Conservation (phyloP, 2,113 vertebrate genomes). For the Formicarius rufipectus region DNA sequence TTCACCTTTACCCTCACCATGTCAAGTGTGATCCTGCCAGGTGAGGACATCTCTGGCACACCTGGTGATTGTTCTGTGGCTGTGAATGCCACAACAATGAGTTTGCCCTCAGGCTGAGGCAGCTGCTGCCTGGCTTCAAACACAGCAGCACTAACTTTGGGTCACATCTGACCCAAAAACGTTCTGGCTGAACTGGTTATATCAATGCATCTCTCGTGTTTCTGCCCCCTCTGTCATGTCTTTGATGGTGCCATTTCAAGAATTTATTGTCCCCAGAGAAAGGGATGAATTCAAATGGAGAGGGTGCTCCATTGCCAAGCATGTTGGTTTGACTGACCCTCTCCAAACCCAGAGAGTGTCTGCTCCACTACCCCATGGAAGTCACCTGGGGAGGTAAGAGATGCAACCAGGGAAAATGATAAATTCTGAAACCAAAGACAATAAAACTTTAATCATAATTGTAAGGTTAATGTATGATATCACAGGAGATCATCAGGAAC, state of each 20-base stretch:
- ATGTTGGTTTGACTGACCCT: neutral
- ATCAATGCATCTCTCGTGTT: neutral
- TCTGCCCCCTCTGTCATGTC: neutral
- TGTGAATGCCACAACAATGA: neutral
- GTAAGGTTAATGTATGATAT: neutral
- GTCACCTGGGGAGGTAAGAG: neutral
- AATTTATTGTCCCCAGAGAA: neutral
- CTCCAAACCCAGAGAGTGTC: neutral
- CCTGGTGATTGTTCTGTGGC: neutral
- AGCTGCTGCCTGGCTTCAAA: neutral
- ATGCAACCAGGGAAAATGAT: neutral
- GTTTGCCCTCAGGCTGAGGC: neutral
- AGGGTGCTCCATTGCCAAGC: neutral
- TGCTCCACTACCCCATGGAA: neutral
- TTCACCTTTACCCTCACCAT: neutral
- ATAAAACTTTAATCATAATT: slow-evolving; percentile 7
- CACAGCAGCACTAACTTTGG: too few relatives aligned
- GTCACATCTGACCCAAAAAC: neutral
- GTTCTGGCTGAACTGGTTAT: accelerated
- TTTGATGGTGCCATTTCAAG: neutral
- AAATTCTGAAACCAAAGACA: slow-evolving; percentile 6
- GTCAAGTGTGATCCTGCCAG: too few relatives aligned
- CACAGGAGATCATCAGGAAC: neutral
- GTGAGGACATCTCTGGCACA: neutral
- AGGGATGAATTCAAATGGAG: neutral